These are phyloP conservation scores for Lophotriccus pileatus DNA, from an alignment of 2,797 vertebrate species.

Conservation along the genomic window DNA sequence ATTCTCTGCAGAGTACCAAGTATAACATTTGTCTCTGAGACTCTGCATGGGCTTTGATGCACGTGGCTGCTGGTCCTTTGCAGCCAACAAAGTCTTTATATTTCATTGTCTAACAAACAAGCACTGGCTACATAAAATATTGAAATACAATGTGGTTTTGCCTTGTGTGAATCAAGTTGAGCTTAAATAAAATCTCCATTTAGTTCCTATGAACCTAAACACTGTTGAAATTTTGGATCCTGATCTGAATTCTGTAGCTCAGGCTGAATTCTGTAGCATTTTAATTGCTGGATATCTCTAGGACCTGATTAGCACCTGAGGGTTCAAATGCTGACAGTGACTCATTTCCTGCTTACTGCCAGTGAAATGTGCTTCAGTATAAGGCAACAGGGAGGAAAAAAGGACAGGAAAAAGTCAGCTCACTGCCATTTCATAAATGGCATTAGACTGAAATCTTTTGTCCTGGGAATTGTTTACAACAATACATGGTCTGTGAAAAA, in stretches of 20 bases:
- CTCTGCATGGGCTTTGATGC: not conserved
- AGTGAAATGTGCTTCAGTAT: constrained; percentile 12
- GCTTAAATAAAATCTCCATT: not conserved
- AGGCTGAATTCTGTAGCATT: not conserved
- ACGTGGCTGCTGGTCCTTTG: not conserved
- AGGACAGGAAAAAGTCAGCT: not conserved
- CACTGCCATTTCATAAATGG: not conserved
- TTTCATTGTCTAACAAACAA: not conserved
- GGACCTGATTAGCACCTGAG: not conserved
- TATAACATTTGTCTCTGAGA: not conserved
- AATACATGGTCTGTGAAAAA: constrained; percentile 11
- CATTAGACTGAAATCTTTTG: not conserved
- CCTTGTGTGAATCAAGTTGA: not conserved
- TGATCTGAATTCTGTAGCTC: not conserved
- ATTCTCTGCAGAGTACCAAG: not conserved
- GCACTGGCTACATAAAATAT: not conserved
- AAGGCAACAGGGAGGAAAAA: constrained; percentile 8
- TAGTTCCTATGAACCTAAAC: not conserved
- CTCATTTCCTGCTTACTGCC: not conserved
- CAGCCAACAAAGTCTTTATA: not conserved
- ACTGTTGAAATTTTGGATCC: not conserved
- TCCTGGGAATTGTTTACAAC: constrained; percentile 26
- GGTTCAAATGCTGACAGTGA: not conserved
- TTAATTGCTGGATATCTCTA: not conserved
- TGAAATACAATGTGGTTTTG: not conserved